Evolutionary conservation across 2,797 vertebrate species (phyloP), one percentile per base, ranked within the genome.

Genomic region (Erethizon dorsatum): DNA sequence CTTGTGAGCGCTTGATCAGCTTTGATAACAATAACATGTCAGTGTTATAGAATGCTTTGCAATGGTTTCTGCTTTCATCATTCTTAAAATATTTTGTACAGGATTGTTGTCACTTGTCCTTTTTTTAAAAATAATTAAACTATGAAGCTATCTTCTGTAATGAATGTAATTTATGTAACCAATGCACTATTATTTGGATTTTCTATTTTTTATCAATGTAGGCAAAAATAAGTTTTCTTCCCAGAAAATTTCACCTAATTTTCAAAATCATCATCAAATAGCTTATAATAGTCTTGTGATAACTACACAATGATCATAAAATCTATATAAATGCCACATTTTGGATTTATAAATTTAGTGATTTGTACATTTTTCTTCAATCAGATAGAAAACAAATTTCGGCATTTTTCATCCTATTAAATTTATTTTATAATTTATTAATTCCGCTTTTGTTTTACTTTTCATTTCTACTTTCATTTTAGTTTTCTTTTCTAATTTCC

Each of bases 351-450:
- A 18, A 54, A 71, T 4, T 61, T 33, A 59, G 14, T 33, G 15
- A 73, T 4, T 80, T 92, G 3, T 86, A 71, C 20, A 2, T 63
- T 77, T 91, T 41, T 9, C 5, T 28, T 78, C 52, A 22, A 73
- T 78, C 5, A 54, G 31, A 67, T 80, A 69, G n/a, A 73, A 89
- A 94, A 59, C 2, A 75, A 67, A 79, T 71, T 69, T 92, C 59
- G 31, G 8, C 0, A 12, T 71, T 26, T 57, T 61, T 33, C 2
- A 20, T 69, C 41, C 28, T 37, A 7, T 37, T 63, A 45, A 31
- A 28, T 84, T 93, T 71, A 77, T 13, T 67, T 86, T 67, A 65
- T 63, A 78, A 59, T 92, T 91, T 78, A 26, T 54, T 45, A 56
- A 67, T 26, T 95, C 3, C 10, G 54, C 80, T 75, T 85, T 37